phyloP scores from a whole-genome alignment of 2,888 invertebrate species.

The Metacarcinus magister region DNA sequence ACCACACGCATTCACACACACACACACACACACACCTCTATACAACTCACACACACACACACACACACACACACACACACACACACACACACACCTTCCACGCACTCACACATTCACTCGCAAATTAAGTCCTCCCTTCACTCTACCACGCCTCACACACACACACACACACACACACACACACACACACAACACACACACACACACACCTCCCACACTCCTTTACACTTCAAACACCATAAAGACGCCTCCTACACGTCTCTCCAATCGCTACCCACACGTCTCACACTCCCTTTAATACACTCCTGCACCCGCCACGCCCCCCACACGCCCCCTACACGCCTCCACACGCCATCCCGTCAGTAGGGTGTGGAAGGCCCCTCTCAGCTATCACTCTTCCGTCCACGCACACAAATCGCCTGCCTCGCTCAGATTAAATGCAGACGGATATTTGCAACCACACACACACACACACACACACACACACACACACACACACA shows the following conservation, averaged over 20 bases:
- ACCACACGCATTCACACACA: no score
- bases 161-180: no score
- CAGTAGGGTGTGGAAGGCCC: neutral
- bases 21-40: neutral
- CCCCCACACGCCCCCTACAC: neutral
- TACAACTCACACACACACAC: no score
- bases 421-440: neutral
- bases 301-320: neutral
- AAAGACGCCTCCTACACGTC: neutral
- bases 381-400: neutral
- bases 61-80: neutral
- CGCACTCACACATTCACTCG: neutral
- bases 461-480: constrained; percentile 19
- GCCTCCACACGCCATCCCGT: neutral
- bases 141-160: no score
- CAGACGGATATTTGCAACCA: neutral
- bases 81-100: neutral
- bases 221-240: neutral
- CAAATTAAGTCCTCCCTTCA: neutral
- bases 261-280: neutral
- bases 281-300: neutral
- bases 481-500: constrained; percentile 41
- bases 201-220: no score
- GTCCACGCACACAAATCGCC: neutral
- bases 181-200: neutral